Evolutionary conservation across 2,888 invertebrate genomes (phyloP), one percentile per base, ranked within the genome.

Genomic region (Formica aserva): DNA sequence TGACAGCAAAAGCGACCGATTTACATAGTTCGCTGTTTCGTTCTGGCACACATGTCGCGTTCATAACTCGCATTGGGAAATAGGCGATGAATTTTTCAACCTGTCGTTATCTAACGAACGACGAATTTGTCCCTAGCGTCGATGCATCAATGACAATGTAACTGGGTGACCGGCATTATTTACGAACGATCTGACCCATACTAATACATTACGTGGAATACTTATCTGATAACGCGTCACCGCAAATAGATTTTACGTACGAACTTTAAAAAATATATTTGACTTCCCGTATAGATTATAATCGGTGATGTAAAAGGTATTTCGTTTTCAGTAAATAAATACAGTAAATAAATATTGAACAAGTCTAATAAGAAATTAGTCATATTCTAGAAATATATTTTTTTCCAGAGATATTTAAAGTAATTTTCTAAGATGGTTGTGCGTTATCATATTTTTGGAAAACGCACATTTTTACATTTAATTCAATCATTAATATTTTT

Each of bases 221-320:
- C 71, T 78, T 60, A 78, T 78, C 78, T 60, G 78, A 78, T 78
- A 78, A 41, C 55, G 41, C 32, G 45, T 8, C 45, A 22, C 22
- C 41, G 60, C 35, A 60, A 78, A 78, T 69, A 69, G 45, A 78
- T 45, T 69, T 60, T 41, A 35, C 45, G 71, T 62, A 60, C 29
- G 5, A 66, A 66, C 66, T 69, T 13, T n/a, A 38, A 69, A 69
- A 71, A 60, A 78, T 22, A 71, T 13, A 35, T 41, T 22, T 3
- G 41, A 32, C 69, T 22, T 67, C n/a, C 8, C 57, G 11, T 78
- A 78, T 67, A 29, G 57, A 69, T 60, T 26, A 45, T 6, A 41
- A 13, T 11, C 45, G 22, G 8, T 48, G n/a, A 15, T 76, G 26
- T 45, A 48, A 32, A 38, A 15, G 3, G 26, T 45, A 69, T 26